Percentiles rank a stretch among this genome's conserved stretches.
phyloP scores from a whole-genome alignment of 2,113 vertebrate genomes.

The Oncorhynchus mykiss region DNA sequence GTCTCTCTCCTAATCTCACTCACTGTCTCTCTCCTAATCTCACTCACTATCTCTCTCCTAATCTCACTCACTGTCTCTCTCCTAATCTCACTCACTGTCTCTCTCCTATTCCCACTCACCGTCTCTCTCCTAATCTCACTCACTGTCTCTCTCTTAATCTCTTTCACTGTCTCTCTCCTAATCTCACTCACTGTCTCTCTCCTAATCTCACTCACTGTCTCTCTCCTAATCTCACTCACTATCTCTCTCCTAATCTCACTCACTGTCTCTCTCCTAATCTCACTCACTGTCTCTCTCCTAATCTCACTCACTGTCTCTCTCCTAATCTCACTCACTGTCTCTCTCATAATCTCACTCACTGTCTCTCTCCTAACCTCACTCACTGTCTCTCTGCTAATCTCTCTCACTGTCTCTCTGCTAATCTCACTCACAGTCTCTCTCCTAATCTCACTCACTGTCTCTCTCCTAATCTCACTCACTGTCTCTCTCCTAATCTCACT shows the following conservation, averaged over 20 bases:
- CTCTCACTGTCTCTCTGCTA: not conserved
- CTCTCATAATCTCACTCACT: not conserved
- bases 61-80: too few relatives aligned
- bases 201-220: too few relatives aligned
- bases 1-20: not conserved
- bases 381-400: too few relatives aligned
- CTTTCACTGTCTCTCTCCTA: not conserved
- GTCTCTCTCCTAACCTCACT: not conserved
- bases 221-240: too few relatives aligned
- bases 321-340: conserved; percentile 14
- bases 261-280: too few relatives aligned
- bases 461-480: not conserved
- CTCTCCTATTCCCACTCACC: too few relatives aligned
- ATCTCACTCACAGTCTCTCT: not conserved
- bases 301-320: not conserved
- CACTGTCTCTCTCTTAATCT: conserved; percentile 2
- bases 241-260: too few relatives aligned
- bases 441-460: too few relatives aligned
- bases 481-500: conserved; percentile 14
- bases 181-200: too few relatives aligned
- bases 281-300: not conserved
- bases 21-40: too few relatives aligned
- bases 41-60: too few relatives aligned
- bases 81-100: too few relatives aligned
- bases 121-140: not conserved